phyloP scores from a whole-genome alignment of 2,113 vertebrate genomes.

The Aphyosemion australe region DNA sequence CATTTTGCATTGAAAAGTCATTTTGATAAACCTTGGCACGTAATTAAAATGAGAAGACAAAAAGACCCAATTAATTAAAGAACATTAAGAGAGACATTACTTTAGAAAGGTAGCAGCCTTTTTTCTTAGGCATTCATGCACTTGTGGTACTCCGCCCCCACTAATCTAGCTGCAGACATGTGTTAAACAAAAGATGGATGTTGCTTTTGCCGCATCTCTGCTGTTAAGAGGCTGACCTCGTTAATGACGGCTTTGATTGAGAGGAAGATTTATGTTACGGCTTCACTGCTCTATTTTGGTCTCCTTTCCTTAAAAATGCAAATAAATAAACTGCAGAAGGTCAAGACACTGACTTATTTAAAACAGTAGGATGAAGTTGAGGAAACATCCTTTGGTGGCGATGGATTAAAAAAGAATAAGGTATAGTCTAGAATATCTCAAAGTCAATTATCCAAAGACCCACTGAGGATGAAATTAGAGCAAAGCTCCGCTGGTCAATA shows the following conservation, averaged over 20 bases:
- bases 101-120: no score
- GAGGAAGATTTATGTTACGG: background rate
- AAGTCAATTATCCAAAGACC: constrained; percentile 66
- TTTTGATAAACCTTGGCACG: background rate
- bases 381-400: constrained; percentile 40
- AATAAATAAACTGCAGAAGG: background rate
- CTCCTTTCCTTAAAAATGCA: constrained; percentile 9
- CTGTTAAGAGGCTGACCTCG: background rate
- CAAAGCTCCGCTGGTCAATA: constrained; percentile 59
- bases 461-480: constrained; percentile 61
- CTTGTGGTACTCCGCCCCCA: no score
- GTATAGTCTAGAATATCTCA: constrained; percentile 46
- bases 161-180: no score
- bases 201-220: background rate
- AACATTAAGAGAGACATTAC: no score
- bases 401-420: constrained; percentile 30
- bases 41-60: background rate
- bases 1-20: background rate
- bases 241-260: background rate
- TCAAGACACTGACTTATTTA: constrained; percentile 13
- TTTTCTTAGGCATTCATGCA: no score
- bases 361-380: constrained; percentile 10
- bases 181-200: background rate
- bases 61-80: background rate
- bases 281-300: background rate